Evolutionary conservation across 2,113 vertebrate genomes (phyloP).

Genomic region (Lagenorhynchus albirostris): DNA sequence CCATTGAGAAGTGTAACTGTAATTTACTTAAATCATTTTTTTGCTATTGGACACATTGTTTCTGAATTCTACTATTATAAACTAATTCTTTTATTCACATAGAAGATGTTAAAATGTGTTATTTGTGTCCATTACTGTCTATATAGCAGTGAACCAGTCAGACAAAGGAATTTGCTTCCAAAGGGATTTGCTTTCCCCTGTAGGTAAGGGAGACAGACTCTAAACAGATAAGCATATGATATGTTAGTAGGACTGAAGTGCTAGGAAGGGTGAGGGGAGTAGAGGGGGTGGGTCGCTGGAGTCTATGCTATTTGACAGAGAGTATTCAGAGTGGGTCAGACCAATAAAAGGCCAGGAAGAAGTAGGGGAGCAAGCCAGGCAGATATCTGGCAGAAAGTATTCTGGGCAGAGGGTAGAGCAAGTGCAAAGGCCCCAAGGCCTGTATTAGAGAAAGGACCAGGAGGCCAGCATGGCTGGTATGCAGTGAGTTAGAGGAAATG

Average conservation of each 20-base stretch:
- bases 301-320: background rate
- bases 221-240: background rate
- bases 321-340: background rate
- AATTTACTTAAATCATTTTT: background rate
- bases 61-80: background rate
- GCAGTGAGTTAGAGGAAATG: background rate
- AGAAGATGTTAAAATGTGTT: background rate
- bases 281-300: accelerated
- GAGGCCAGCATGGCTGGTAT: background rate
- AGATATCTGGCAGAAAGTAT: background rate
- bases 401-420: background rate
- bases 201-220: background rate
- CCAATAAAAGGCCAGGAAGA: background rate
- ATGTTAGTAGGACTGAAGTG: too few relatives aligned
- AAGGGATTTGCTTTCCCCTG: background rate
- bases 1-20: background rate
- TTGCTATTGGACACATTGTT: background rate
- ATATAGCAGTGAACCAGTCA: background rate
- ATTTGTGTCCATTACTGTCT: background rate
- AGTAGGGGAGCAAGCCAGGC: background rate
- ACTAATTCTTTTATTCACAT: background rate
- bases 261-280: background rate
- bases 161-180: background rate
- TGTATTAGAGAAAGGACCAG: background rate
- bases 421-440: background rate